A percentile compares a stretch with the other conserved stretches of the same genome.
Conservation (phyloP, 2,888 invertebrate species). For the Cheiracanthium punctorium region DNA sequence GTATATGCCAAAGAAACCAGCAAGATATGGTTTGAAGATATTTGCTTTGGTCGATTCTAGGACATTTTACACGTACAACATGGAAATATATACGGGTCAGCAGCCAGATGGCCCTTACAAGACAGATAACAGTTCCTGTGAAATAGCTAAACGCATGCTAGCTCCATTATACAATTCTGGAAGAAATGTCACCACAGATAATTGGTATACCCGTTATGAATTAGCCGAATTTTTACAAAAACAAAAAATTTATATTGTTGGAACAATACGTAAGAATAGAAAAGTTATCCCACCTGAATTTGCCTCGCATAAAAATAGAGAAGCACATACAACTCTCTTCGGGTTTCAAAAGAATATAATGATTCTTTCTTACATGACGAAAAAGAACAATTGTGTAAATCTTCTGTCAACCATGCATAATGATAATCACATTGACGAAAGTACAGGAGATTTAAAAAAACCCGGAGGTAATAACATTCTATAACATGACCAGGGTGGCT, state of each 20-base stretch:
- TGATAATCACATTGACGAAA: slow-evolving; percentile 5
- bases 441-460: slow-evolving; percentile 16
- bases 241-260: slow-evolving; percentile 30
- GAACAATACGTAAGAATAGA: slow-evolving; percentile 32
- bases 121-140: slow-evolving; percentile 26
- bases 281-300: slow-evolving; percentile 21
- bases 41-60: slow-evolving; percentile 34
- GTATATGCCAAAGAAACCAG: slow-evolving; percentile 34
- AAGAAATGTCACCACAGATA: slow-evolving; percentile 22
- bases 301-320: not conserved
- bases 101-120: slow-evolving; percentile 39
- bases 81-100: slow-evolving; percentile 45
- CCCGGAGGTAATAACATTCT: slow-evolving; percentile 33
- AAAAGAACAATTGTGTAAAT: slow-evolving; percentile 20
- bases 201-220: slow-evolving; percentile 47
- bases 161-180: too few relatives aligned
- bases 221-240: slow-evolving; percentile 10
- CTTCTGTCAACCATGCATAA: slow-evolving; percentile 34
- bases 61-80: slow-evolving; percentile 35
- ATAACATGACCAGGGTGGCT: slow-evolving; percentile 22
- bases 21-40: slow-evolving; percentile 39
- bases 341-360: slow-evolving; percentile 13
- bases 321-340: slow-evolving; percentile 12
- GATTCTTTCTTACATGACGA: slow-evolving; percentile 17
- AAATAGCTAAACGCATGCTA: too few relatives aligned